These are phyloP conservation scores for Colinus virginianus DNA, from an alignment of 2,113 vertebrate genomes.

Conservation along the genomic window DNA sequence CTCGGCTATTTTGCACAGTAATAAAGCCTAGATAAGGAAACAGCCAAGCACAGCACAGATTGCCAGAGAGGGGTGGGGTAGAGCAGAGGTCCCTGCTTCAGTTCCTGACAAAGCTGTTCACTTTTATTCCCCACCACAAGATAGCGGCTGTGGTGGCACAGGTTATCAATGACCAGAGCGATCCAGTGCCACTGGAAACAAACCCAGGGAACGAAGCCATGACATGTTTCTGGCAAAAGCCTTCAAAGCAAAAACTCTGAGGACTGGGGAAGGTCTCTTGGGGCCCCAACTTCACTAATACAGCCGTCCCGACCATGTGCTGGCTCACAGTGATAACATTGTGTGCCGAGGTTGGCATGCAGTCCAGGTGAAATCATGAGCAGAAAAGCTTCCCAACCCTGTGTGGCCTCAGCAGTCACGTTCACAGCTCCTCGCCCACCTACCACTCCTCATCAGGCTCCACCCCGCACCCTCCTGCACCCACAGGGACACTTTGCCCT, in stretches of 20 bases:
- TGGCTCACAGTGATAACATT: slow-evolving; percentile 69
- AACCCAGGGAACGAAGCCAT: fast-evolving
- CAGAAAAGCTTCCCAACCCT: slow-evolving; percentile 53
- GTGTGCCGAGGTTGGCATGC: slow-evolving; percentile 49
- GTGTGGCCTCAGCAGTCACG: background rate
- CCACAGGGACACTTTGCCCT: background rate
- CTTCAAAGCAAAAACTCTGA: background rate
- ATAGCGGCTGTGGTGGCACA: fast-evolving
- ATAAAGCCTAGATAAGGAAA: slow-evolving; percentile 10
- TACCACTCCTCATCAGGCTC: background rate
- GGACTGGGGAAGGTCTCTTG: background rate
- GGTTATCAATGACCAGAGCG: background rate
- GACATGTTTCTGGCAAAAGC: background rate
- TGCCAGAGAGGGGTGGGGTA: background rate
- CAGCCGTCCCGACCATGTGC: background rate
- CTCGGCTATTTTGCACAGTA: background rate
- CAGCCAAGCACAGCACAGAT: background rate
- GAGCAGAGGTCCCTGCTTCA: background rate
- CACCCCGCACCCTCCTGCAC: background rate
- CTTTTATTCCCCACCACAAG: background rate
- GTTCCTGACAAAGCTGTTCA: background rate
- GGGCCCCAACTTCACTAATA: background rate
- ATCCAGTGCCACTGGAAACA: background rate
- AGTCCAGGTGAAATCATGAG: slow-evolving; percentile 58
- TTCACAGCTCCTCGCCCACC: background rate